Percentiles rank a stretch among this genome's conserved stretches.
These are phyloP conservation scores for Struthidea cinerea DNA, from an alignment of 2,113 vertebrate genomes.

Conservation along the genomic window DNA sequence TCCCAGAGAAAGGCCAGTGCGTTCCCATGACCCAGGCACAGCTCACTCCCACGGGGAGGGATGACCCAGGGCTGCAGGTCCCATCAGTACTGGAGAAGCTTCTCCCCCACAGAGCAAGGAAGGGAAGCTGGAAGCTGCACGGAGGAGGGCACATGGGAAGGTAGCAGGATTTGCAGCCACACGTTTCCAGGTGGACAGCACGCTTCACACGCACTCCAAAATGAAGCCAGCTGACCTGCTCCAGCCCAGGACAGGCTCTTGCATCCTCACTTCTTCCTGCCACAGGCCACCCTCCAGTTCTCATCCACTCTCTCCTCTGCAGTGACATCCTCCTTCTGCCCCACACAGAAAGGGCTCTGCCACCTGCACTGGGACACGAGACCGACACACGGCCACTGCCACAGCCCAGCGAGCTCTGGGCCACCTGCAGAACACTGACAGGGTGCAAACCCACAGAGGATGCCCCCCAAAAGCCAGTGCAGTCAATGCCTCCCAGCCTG, in stretches of 20 bases:
- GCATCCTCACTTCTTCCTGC: no score
- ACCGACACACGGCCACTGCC: accelerated
- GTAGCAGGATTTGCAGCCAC: background rate
- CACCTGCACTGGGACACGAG: background rate
- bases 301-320: background rate
- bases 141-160: background rate
- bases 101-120: background rate
- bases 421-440: background rate
- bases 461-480: background rate
- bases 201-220: accelerated
- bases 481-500: background rate
- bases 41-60: background rate
- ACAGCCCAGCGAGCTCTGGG: background rate
- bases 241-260: background rate
- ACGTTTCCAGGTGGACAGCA: background rate
- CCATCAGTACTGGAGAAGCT: accelerated
- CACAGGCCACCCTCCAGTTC: background rate
- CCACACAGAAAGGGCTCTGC: background rate
- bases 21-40: background rate
- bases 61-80: background rate
- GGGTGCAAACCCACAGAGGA: background rate
- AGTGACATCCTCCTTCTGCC: background rate
- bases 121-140: background rate
- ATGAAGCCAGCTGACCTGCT: background rate
- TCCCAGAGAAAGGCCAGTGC: background rate